Percentiles rank a stretch among this genome's conserved stretches.
Conservation (phyloP, 2,113 vertebrate species). For the Esox niger region DNA sequence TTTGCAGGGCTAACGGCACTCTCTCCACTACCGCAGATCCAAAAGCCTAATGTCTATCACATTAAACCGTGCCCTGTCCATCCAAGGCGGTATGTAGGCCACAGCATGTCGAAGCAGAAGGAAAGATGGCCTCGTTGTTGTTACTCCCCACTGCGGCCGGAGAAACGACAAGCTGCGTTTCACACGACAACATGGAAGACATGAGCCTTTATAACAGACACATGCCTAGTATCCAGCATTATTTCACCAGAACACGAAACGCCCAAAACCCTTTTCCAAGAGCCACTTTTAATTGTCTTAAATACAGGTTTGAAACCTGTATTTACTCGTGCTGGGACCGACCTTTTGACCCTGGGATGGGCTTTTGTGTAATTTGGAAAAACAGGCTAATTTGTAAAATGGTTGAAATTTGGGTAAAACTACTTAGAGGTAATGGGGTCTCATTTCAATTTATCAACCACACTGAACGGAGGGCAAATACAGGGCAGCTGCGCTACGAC, state of each 20-base stretch:
- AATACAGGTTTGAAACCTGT: slow-evolving; percentile 54
- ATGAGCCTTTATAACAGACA: slow-evolving; percentile 13
- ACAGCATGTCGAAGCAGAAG: slow-evolving; percentile 26
- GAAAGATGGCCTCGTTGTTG: neutral
- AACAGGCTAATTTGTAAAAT: slow-evolving; percentile 60
- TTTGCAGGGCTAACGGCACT: slow-evolving; percentile 48
- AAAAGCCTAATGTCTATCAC: slow-evolving; percentile 55
- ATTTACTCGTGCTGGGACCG: slow-evolving; percentile 65
- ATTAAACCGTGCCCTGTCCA: slow-evolving; percentile 57
- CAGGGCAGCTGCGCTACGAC: slow-evolving; percentile 51
- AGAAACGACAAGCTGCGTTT: slow-evolving; percentile 12
- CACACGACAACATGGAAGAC: slow-evolving; percentile 33
- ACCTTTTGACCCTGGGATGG: slow-evolving; percentile 66
- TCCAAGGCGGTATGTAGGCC: slow-evolving; percentile 62
- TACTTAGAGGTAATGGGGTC: slow-evolving; percentile 66
- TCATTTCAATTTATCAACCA: slow-evolving; percentile 62
- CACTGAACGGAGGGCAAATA: slow-evolving; percentile 53
- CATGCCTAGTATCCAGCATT: slow-evolving; percentile 16
- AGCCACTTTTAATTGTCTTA: slow-evolving; percentile 55
- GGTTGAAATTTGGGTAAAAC: slow-evolving; percentile 44
- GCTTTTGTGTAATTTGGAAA: slow-evolving; percentile 59
- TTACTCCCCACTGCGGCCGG: slow-evolving; percentile 33
- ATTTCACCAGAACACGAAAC: slow-evolving; percentile 7
- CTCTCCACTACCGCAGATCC: slow-evolving; percentile 35
- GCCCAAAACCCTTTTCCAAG: slow-evolving; percentile 6